Evolutionary conservation across 2,888 invertebrate genomes (phyloP), one percentile per base, ranked within the genome.

Genomic region (Andrena flavipes): DNA sequence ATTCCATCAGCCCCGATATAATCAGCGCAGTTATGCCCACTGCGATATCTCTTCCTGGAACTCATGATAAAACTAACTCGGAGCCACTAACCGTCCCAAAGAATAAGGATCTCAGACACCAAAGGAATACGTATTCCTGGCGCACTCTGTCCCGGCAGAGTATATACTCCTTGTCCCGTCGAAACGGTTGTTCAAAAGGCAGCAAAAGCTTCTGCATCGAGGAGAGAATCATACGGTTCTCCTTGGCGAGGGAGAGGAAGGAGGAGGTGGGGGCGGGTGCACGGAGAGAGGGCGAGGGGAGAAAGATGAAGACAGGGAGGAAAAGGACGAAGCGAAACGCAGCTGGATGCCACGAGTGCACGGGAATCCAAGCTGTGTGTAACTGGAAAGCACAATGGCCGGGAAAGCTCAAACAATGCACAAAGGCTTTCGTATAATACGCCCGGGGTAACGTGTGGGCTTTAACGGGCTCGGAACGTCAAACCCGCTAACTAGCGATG

Each of bases 351-450:
- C 79, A 75, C 63, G 84, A 79, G 75, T 59, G 80, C 76, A 76
- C 68, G 82, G 68, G 89, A 89, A 89, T 89, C 85, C 87, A 85
- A 80, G 80, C 86, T 80, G 86, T 84, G 84, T 87, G 87, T 88
- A 90, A 90, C 88, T 88, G 84, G 84, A 83, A 90, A 91, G 89
- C 89, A 92, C 90, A 91, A 91, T 91, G 88, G 87, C 82, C 88
- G 88, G 89, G 90, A 91, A 92, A 91, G 90, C 90, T 90, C 90
- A 88, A 92, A 92, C 92, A 92, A 91, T 92, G 91, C 88, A 91
- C 91, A 91, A 92, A 91, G 90, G 87, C 87, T 86, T 83, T 86
- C 88, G 89, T 88, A 90, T 91, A 92, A 92, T 92, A 87, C 78
- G 88, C 91, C 89, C 70, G 81, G 86, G 84, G 90, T 88, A 88